A percentile compares a stretch with the other conserved stretches of the same genome.
Conservation (phyloP, 2,797 vertebrate genomes). For the Protonibea diacanthus region DNA sequence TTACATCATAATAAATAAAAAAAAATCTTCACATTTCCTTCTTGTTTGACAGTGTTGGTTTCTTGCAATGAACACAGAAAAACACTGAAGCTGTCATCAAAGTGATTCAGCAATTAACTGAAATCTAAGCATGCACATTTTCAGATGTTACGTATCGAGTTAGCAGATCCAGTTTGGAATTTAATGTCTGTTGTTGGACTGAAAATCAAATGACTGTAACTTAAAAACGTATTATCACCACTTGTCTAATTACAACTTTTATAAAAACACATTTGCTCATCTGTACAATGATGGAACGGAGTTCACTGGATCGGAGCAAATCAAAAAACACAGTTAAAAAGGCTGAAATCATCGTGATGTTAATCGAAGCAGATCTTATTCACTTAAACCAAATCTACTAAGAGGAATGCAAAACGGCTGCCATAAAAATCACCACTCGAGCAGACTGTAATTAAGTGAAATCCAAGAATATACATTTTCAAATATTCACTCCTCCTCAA, state of each 20-base stretch:
- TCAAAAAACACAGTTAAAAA: conserved; percentile 10
- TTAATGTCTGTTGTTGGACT: not conserved
- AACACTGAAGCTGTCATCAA: not conserved
- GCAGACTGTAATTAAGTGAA: conserved; percentile 54
- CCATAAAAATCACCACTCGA: conserved; percentile 41
- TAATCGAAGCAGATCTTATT: conserved; percentile 17
- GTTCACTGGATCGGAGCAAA: not conserved
- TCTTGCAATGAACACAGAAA: not conserved
- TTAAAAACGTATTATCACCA: not conserved
- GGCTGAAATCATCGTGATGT: conserved; percentile 8
- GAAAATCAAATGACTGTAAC: not conserved
- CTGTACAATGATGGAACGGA: not conserved
- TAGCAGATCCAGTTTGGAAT: not conserved
- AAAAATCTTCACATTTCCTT: not conserved
- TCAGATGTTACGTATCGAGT: not conserved
- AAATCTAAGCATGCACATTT: not conserved
- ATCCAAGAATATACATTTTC: conserved; percentile 55
- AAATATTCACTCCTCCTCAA: conserved; percentile 48
- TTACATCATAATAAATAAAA: not conserved
- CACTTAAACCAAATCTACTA: conserved; percentile 23
- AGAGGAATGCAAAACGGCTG: conserved; percentile 43
- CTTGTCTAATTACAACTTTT: not conserved
- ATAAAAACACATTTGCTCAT: not conserved
- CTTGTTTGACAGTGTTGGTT: not conserved
- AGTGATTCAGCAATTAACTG: not conserved